Conservation (phyloP, 1,140 invertebrate species). For the Euura lappo region DNA sequence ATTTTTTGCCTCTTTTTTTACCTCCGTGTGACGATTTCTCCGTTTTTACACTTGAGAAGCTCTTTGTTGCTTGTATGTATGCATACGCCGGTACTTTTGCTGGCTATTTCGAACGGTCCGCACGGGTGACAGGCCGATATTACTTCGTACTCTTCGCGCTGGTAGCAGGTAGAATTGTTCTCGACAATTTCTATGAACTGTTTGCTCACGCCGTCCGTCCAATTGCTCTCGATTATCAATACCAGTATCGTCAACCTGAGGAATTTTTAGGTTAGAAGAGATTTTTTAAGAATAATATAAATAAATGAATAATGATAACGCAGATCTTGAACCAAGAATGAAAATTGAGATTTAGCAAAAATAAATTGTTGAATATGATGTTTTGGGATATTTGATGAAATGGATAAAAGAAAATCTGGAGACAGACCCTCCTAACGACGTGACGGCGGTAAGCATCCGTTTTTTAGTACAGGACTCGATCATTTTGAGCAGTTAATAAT, state of each 20-base stretch:
- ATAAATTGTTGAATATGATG: conserved; percentile 2
- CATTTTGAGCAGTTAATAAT: conserved; percentile 50
- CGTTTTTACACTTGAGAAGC: conserved; percentile 71
- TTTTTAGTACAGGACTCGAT: conserved; percentile 73
- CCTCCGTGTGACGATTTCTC: conserved; percentile 73
- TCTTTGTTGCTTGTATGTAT: conserved; percentile 75
- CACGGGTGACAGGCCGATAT: conserved; percentile 81
- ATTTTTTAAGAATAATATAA: not conserved
- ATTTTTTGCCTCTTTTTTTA: conserved; percentile 34
- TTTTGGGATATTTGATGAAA: conserved; percentile 15
- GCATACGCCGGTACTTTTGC: conserved; percentile 73
- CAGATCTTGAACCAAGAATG: conserved; percentile 9
- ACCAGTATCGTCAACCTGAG: conserved; percentile 77
- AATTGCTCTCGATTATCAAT: conserved; percentile 78
- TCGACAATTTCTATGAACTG: conserved; percentile 68
- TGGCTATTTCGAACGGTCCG: conserved; percentile 76
- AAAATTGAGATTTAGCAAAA: not conserved
- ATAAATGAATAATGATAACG: not conserved
- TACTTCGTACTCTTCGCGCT: conserved; percentile 71
- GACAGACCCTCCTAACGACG: conserved; percentile 67
- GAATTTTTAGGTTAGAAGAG: conserved; percentile 32
- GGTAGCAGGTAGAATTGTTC: conserved; percentile 77
- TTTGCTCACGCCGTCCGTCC: conserved; percentile 64
- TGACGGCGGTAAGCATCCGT: conserved; percentile 70
- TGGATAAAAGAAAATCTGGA: conserved; percentile 16